Percentiles rank a stretch among this genome's conserved stretches.
Conservation (phyloP, 2,113 vertebrate species). For the Microtus richardsoni region DNA sequence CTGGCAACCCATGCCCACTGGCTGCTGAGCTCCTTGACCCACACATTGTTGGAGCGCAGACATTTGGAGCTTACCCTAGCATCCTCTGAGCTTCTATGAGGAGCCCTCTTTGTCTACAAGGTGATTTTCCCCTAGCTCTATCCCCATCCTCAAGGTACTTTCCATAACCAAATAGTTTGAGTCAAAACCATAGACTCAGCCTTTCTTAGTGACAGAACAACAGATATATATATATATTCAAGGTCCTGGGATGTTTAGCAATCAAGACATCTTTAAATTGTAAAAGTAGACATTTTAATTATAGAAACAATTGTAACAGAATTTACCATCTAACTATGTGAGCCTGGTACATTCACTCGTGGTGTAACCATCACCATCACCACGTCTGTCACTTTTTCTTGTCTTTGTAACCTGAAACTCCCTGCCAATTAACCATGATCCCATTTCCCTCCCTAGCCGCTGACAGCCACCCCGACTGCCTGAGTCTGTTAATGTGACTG, state of each 20-base stretch:
- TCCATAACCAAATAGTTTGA: background rate
- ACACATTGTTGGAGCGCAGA: rapidly evolving
- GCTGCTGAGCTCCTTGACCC: background rate
- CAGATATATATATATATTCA: background rate
- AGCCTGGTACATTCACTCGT: rapidly evolving
- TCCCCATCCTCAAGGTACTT: background rate
- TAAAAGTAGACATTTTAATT: background rate
- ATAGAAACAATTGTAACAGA: background rate
- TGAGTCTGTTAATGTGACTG: background rate
- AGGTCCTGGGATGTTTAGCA: background rate
- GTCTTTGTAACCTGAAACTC: background rate
- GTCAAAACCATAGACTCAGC: background rate
- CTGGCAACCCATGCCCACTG: background rate
- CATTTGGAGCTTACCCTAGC: background rate
- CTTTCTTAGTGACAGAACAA: background rate
- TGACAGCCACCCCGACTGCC: background rate
- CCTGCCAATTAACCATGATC: rapidly evolving
- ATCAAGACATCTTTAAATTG: background rate
- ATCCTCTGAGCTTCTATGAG: rapidly evolving
- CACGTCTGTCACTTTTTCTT: background rate
- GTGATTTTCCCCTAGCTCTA: no score
- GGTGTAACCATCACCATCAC: rapidly evolving
- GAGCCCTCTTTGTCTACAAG: background rate
- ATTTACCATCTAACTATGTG: background rate
- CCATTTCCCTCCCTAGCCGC: no score